phyloP scores from a whole-genome alignment of 1,140 invertebrate species.

The Dolichoris vasculosae region DNA sequence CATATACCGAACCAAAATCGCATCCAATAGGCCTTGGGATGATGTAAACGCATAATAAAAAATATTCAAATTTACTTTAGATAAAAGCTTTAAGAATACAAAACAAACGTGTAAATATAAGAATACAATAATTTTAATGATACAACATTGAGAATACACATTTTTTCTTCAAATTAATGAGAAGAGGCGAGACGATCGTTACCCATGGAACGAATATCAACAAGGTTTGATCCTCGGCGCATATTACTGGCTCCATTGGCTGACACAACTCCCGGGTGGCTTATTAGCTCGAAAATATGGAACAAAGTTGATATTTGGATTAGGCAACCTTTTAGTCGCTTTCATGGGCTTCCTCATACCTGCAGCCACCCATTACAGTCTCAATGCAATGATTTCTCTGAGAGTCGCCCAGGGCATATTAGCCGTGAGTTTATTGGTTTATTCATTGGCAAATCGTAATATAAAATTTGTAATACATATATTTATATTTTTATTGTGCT shows the following conservation, averaged over 20 bases:
- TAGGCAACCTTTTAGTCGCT: constrained; percentile 80
- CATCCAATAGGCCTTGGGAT: not conserved
- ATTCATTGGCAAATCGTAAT: not conserved
- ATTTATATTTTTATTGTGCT: no score
- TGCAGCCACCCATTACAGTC: constrained; percentile 77
- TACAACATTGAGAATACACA: not conserved
- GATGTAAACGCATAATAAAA: not conserved
- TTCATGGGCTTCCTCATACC: constrained; percentile 84
- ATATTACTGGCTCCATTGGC: constrained; percentile 85
- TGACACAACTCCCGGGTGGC: constrained; percentile 84
- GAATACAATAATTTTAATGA: not conserved
- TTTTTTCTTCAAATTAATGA: not conserved
- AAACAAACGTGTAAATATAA: not conserved
- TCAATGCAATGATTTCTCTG: constrained; percentile 78
- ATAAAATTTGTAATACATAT: no score
- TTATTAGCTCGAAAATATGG: constrained; percentile 81
- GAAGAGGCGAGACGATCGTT: constrained; percentile 68
- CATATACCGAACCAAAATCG: not conserved
- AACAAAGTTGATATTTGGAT: constrained; percentile 82
- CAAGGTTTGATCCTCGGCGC: constrained; percentile 82
- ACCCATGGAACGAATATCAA: constrained; percentile 80
- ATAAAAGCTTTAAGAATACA: not conserved
- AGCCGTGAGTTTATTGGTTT: constrained; percentile 77
- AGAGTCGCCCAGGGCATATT: constrained; percentile 83
- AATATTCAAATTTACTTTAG: no score